A percentile compares a stretch with the other conserved stretches of the same genome.
Evolutionary conservation across 2,888 invertebrate genomes (phyloP).

Genomic region (Lordiphosa fenestrarum): DNA sequence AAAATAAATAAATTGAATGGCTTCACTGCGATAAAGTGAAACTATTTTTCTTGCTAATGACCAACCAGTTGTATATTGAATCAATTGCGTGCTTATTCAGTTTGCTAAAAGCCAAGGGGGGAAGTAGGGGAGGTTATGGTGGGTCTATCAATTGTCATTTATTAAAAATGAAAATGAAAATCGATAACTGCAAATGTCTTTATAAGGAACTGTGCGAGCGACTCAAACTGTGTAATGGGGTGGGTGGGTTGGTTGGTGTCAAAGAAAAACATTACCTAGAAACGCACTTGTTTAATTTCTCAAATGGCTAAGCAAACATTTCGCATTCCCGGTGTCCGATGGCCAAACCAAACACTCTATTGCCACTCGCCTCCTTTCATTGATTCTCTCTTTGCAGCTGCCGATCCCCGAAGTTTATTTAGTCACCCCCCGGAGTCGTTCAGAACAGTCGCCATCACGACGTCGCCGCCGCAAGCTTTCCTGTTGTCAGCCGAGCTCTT

Average conservation of each 20-base stretch:
- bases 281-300: conserved; percentile 43
- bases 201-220: conserved; percentile 28
- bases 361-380: not conserved
- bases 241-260: not conserved
- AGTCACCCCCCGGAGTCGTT: conserved; percentile 59
- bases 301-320: conserved; percentile 45
- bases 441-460: conserved; percentile 78
- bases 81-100: no score
- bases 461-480: conserved; percentile 76
- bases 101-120: no score
- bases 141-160: conserved; percentile 15
- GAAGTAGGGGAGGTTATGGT: no score
- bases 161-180: conserved; percentile 47
- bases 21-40: not conserved
- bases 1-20: no score
- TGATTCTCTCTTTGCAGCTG: not conserved
- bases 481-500: conserved; percentile 66
- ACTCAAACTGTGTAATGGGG: conserved; percentile 1
- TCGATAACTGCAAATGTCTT: conserved; percentile 37
- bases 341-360: conserved; percentile 1
- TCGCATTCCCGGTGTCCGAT: not conserved
- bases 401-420: conserved; percentile 12
- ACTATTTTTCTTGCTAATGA: no score
- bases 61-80: no score
- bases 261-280: not conserved